Evolutionary conservation across 2,888 invertebrate species (phyloP).

Genomic region (Aleiodes testaceus): DNA sequence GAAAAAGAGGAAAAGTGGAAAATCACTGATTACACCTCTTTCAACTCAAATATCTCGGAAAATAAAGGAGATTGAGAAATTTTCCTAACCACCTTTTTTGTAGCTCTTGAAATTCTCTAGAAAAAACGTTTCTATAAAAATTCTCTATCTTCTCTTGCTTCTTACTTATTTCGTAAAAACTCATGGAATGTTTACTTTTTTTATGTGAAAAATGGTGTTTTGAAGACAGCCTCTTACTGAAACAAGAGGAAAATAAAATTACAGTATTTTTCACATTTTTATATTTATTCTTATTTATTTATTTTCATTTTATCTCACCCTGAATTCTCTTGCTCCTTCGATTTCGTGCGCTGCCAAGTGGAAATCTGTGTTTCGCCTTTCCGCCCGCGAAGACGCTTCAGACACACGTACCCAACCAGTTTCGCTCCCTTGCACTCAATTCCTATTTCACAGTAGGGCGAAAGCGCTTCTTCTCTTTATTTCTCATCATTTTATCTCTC

Average conservation of each 20-base stretch:
- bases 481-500: not conserved
- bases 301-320: slow-evolving; percentile 35
- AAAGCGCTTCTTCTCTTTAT: slow-evolving; percentile 3
- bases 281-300: slow-evolving; percentile 10
- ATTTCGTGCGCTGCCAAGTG: slow-evolving; percentile 53
- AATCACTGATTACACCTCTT: not conserved
- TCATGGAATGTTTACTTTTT: no score
- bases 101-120: no score
- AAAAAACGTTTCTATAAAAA: no score
- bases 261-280: slow-evolving; percentile 13
- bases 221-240: not conserved
- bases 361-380: slow-evolving; percentile 53
- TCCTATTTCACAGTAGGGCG: slow-evolving; percentile 40
- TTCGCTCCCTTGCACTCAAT: slow-evolving; percentile 32
- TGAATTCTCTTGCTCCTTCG: slow-evolving; percentile 45
- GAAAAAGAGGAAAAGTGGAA: not conserved
- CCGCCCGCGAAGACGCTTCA: slow-evolving; percentile 43
- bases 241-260: slow-evolving; percentile 21
- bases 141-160: no score
- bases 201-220: no score
- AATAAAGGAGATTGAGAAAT: no score
- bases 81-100: no score
- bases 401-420: slow-evolving; percentile 35
- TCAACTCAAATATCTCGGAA: no score
- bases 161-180: no score